Evolutionary conservation across 2,797 vertebrate genomes (phyloP).

Genomic region (Sebastes miniatus): DNA sequence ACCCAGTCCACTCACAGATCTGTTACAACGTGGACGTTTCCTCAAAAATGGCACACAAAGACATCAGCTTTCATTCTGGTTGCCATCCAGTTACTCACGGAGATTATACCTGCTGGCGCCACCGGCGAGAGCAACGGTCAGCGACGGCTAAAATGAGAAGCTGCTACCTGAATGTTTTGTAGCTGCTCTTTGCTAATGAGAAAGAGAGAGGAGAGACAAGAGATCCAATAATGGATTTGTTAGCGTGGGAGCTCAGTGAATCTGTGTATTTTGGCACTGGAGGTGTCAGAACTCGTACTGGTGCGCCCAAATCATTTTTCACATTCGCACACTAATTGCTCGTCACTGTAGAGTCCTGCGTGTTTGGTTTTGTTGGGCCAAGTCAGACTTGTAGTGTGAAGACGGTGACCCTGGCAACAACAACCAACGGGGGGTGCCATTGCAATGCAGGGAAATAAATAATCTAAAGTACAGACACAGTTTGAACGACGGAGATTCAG

Average conservation of each 20-base stretch:
- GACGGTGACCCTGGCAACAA: not conserved
- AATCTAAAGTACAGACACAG: not conserved
- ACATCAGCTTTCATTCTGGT: not conserved
- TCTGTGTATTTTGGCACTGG: not conserved
- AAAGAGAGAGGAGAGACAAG: not conserved
- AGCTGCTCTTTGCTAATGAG: not conserved
- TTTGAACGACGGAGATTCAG: not conserved
- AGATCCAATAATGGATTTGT: not conserved
- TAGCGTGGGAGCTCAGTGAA: not conserved
- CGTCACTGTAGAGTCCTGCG: not conserved
- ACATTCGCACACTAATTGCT: not conserved
- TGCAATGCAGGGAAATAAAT: not conserved
- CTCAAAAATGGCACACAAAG: too few relatives aligned
- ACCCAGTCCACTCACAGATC: not conserved
- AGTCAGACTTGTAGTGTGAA: not conserved
- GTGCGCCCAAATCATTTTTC: not conserved
- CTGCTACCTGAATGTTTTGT: not conserved
- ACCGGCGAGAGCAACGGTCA: not conserved
- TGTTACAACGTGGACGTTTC: too few relatives aligned
- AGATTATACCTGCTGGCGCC: too few relatives aligned
- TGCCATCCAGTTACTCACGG: not conserved
- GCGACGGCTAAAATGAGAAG: not conserved
- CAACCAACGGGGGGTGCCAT: not conserved
- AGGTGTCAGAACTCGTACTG: not conserved
- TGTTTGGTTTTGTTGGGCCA: constrained; percentile 2